Percentiles rank a stretch among this genome's conserved stretches.
These are phyloP conservation scores for Mergus octosetaceus DNA, from an alignment of 2,797 vertebrate species.

Conservation along the genomic window DNA sequence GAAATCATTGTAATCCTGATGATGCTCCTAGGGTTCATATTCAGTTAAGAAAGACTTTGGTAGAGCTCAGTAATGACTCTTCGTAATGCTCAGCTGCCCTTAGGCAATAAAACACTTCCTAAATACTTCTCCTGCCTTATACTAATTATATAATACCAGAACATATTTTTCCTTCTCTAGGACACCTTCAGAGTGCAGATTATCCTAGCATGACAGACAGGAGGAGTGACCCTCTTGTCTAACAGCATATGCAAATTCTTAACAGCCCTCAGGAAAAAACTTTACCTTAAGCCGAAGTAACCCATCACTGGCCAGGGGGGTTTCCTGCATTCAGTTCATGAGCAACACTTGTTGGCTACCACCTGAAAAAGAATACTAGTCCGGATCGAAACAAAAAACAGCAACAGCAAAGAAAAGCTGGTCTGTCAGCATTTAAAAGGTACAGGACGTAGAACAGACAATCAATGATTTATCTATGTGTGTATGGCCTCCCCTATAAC, in stretches of 20 bases:
- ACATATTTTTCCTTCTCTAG: neutral
- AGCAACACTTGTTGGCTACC: neutral
- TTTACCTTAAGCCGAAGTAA: neutral
- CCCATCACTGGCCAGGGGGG: accelerated
- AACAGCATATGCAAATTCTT: neutral
- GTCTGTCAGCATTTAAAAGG: neutral
- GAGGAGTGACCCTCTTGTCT: neutral
- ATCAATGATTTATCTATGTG: neutral
- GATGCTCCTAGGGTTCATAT: neutral
- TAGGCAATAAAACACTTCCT: slow-evolving; percentile 1
- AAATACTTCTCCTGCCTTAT: neutral
- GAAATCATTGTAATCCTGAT: neutral
- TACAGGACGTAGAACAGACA: accelerated
- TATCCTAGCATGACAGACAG: neutral
- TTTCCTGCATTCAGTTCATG: neutral
- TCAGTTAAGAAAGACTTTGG: neutral
- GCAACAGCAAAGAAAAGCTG: neutral
- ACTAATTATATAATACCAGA: neutral
- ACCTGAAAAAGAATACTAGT: neutral
- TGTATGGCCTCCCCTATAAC: neutral
- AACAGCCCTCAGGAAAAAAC: neutral
- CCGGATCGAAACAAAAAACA: neutral
- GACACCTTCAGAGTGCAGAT: neutral
- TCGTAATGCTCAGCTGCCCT: neutral
- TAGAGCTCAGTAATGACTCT: neutral